Evolutionary conservation across 2,888 invertebrate genomes (phyloP).

Genomic region (Agrilus mali): DNA sequence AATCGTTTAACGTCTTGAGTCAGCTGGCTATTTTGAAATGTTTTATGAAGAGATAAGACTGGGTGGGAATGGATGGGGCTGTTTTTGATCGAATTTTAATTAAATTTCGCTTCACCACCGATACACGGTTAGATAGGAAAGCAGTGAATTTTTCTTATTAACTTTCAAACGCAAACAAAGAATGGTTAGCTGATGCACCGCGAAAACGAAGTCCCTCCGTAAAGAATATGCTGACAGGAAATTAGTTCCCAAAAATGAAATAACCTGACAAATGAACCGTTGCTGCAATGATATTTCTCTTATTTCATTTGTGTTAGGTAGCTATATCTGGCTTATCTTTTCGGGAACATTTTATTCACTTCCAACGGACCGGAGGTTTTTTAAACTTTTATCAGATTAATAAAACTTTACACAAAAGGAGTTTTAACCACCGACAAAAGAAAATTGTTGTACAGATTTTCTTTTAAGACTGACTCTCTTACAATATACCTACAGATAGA

Average conservation of each 20-base stretch:
- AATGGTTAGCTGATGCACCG: conserved; percentile 33
- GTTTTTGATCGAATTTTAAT: conserved; percentile 38
- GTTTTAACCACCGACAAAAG: too few species aligned
- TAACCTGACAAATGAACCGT: conserved; percentile 30
- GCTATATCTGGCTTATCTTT: conserved; percentile 20
- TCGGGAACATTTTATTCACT: not conserved
- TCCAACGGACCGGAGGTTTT: too few species aligned
- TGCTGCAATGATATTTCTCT: conserved; percentile 33
- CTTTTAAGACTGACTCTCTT: too few species aligned
- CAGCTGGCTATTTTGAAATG: conserved; percentile 36
- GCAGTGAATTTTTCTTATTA: conserved; percentile 35
- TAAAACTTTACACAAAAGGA: too few species aligned
- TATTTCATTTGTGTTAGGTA: conserved; percentile 34
- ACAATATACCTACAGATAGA: too few species aligned
- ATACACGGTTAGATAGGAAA: conserved; percentile 30
- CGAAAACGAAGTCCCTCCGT: conserved; percentile 29
- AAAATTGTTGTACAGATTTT: too few species aligned
- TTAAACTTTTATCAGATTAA: too few species aligned
- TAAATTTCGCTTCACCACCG: conserved; percentile 29
- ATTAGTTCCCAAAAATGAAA: conserved; percentile 40
- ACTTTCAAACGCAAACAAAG: conserved; percentile 30
- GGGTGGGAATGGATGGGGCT: conserved; percentile 3
- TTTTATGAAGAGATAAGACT: conserved; percentile 34
- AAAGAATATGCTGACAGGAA: conserved; percentile 37
- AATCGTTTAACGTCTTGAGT: conserved; percentile 27